Base-by-base conservation (phyloP, 2,113 vertebrate species). In the Strigops habroptila region DNA sequence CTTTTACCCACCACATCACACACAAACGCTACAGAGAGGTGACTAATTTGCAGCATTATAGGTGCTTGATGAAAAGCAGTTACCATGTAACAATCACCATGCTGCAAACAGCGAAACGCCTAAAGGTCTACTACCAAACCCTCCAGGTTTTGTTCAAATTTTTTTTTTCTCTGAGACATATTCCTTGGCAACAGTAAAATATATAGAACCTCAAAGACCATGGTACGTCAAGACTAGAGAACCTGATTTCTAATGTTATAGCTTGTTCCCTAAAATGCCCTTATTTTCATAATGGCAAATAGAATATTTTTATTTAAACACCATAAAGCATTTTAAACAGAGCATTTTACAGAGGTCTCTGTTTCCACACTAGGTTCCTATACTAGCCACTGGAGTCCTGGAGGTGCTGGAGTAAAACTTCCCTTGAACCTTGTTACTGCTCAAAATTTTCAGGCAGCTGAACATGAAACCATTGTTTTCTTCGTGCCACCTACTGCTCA, bases 1-100 rank as follows among this genome's bases (percentile, higher is more conserved):
- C 30, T 71, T 83, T 82, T 71, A 79, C 62, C 18, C 43, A 52
- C 18, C n/a, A 37, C 28, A 86, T n/a, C 41, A 73, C 4, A 3
- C 15, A 51, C 33, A 82, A 63, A 4, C 31, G 68, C 24, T n/a
- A 76, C 24, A 17, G 4, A 60, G 33, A 76, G 12, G 49, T 10
- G 8, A 73, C 25, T 43, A 5, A 14, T 88, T 7, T 68, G 57
- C 25, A 76, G n/a, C 19, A 33, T 37, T 71, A 15, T 0, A 17
- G 28, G 25, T 16, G 15, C 16, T 55, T 60, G 30, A 68, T 74
- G 23, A 77, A 14, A 90, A 75, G 43, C 83, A 77, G 7, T 16
- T 64, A 21, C 44, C 18, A 43, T 5, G 7, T 48, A 80, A 77
- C 6, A 59, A 78, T 30, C 25, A 62, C 23, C 0, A 0, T 11